A percentile compares a stretch with the other conserved stretches of the same genome.
These are phyloP conservation scores for Boulengeromyrus knoepffleri DNA, from an alignment of 2,113 vertebrate species.

Conservation along the genomic window DNA sequence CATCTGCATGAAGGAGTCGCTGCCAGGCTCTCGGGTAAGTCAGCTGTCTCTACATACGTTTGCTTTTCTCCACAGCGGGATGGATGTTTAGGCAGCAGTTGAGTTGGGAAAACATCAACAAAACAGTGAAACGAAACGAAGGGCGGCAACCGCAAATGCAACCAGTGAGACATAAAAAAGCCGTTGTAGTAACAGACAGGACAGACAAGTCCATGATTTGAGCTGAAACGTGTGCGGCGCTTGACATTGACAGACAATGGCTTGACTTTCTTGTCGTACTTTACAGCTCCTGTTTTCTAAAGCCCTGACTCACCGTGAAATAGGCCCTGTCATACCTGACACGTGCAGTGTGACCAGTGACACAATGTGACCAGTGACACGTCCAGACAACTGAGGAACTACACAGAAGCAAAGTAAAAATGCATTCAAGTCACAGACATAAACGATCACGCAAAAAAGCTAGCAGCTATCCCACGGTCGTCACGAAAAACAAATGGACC, in stretches of 20 bases:
- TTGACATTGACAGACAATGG: conserved; percentile 41
- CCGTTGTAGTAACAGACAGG: conserved; percentile 50
- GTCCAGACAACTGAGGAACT: conserved; percentile 70
- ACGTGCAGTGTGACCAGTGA: conserved; percentile 70
- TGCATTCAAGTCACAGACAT: conserved; percentile 97
- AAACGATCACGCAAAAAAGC: conserved; percentile 70
- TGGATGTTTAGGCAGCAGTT: conserved; percentile 49
- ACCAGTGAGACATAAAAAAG: conserved; percentile 29
- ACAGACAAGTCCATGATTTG: conserved; percentile 58
- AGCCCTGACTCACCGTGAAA: conserved; percentile 44
- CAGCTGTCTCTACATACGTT: conserved; percentile 53
- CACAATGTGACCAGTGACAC: conserved; percentile 73
- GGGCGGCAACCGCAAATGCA: conserved; percentile 36
- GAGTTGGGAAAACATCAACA: conserved; percentile 26
- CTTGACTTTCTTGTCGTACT: conserved; percentile 40
- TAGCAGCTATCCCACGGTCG: conserved; percentile 67
- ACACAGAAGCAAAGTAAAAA: conserved; percentile 99
- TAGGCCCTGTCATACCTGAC: conserved; percentile 47
- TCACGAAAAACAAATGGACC: conserved; percentile 69
- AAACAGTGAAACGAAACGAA: conserved; percentile 38
- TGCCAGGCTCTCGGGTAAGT: conserved; percentile 62
- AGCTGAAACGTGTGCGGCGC: conserved; percentile 45
- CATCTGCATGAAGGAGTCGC: conserved; percentile 56
- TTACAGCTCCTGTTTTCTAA: conserved; percentile 44
- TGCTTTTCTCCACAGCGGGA: conserved; percentile 3